Base-by-base conservation (phyloP, 2,113 vertebrate genomes). In the Picathartes gymnocephalus region DNA sequence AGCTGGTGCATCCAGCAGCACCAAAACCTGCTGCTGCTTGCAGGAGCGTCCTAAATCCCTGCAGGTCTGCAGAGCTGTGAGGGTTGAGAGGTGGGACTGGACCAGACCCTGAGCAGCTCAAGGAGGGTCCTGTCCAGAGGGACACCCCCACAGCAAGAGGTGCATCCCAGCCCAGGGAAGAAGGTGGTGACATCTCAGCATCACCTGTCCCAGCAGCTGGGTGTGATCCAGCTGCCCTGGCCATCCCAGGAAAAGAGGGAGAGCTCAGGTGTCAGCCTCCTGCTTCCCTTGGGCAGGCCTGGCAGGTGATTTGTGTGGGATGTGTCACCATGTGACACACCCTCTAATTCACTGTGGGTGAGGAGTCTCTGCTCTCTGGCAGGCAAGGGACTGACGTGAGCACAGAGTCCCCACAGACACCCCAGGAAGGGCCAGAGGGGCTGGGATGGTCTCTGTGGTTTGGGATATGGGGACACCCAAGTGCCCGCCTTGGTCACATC, bases 381-480 rank as follows among this genome's bases (percentile, higher is more conserved):
- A 39, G 9, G 9, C 3, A 1, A 42, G 45, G 50, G 22, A 5
- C 42, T 40, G n/a, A 15, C 1, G 3, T 7, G 68, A 60, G 47
- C 22, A 30, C 30, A 25, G 70, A 37, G 25, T 28, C 25, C 44
- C 61, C 33, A 33, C 30, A 44, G 42, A 47, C 47, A 11, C 8
- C 40, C n/a, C 60, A 27, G 25, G 9, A 40, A 79, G 45, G 20
- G 37, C n/a, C 40, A 35, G 50, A 28, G 40, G 12, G 56, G 31
- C 16, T 35, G 60, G 85, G 35, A 16, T 30, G 25, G 64, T 5
- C 69, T 28, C 65, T 3, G 3, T 17, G 33, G 39, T 8, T 54
- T 50, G 0, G 0, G 57, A 58, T 33, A 15, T 4, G 7, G 15
- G 15, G 65, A 44, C 40, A 61, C 10, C 24, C 72, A 2, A 1